Evolutionary conservation across 2,888 invertebrate genomes (phyloP).

Genomic region (Metopia argyrocephala): DNA sequence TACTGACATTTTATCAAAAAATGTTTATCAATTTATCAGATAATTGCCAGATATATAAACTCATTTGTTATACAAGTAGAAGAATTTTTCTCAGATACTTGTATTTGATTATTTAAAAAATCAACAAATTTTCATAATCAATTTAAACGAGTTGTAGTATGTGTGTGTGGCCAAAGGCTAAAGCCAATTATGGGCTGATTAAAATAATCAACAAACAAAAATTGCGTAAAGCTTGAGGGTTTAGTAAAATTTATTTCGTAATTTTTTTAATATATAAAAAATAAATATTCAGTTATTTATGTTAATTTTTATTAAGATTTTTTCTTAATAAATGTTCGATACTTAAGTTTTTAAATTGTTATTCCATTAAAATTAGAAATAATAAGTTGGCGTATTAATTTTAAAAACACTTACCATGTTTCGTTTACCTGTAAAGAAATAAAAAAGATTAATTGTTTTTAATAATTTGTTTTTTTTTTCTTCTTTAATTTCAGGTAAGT

Average conservation of each 20-base stretch:
- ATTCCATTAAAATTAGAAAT: neutral
- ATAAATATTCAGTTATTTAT: neutral
- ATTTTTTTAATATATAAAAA: constrained; percentile 5
- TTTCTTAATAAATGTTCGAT: neutral
- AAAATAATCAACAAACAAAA: constrained; percentile 38
- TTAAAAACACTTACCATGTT: too few species aligned
- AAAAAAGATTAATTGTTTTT: too few species aligned
- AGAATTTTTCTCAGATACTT: neutral
- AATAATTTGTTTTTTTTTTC: too few species aligned
- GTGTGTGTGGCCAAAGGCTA: constrained; percentile 41
- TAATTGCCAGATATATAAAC: constrained; percentile 41
- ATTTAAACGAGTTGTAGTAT: constrained; percentile 27
- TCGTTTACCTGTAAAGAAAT: too few species aligned
- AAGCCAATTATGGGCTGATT: constrained; percentile 48
- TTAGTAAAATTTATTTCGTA: constrained; percentile 16
- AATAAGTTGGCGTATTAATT: neutral
- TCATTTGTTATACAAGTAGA: neutral
- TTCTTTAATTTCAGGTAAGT: too few species aligned
- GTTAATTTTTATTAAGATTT: neutral
- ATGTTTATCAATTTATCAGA: constrained; percentile 4
- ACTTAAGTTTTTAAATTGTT: neutral
- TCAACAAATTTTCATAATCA: constrained; percentile 52
- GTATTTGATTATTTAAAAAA: constrained; percentile 49
- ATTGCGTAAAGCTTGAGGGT: constrained; percentile 28
- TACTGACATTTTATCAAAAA: constrained; percentile 56